phyloP scores from a whole-genome alignment of 2,888 invertebrate species.

The Dasysyrphus albostriatus region DNA sequence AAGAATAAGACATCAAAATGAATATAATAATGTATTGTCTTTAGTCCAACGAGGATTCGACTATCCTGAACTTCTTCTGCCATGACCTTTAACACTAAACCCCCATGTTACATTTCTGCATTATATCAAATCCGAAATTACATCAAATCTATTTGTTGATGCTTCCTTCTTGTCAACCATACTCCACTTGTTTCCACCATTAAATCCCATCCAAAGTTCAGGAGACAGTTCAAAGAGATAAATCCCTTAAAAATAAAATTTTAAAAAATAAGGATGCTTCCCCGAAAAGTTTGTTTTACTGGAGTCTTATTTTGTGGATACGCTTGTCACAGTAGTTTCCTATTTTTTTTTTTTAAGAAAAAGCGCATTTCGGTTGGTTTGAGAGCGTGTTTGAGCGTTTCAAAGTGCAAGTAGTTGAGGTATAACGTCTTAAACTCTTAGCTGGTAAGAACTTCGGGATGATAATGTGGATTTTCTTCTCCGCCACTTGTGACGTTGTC shows the following conservation, averaged over 20 bases:
- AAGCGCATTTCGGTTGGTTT: constrained; percentile 31
- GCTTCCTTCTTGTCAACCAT: constrained; percentile 28
- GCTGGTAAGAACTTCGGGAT: constrained; percentile 26
- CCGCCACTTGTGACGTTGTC: constrained; percentile 45
- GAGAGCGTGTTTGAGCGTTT: constrained; percentile 17
- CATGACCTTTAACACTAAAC: neutral
- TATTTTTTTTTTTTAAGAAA: neutral
- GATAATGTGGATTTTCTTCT: constrained; percentile 58
- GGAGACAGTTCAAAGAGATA: constrained; percentile 58
- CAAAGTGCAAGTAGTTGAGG: constrained; percentile 30
- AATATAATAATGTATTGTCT: neutral
- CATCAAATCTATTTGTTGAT: neutral
- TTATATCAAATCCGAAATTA: neutral
- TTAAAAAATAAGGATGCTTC: constrained; percentile 18
- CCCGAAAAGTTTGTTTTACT: constrained; percentile 57
- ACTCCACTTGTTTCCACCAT: constrained; percentile 9
- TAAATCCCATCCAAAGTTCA: constrained; percentile 36
- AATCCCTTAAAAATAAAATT: constrained; percentile 17
- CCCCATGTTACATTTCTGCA: neutral
- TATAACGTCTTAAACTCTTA: constrained; percentile 37
- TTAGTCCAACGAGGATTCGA: neutral
- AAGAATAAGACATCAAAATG: neutral
- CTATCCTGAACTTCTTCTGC: neutral
- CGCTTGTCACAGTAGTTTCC: constrained; percentile 58
- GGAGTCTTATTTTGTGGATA: constrained; percentile 68